A percentile compares a stretch with the other conserved stretches of the same genome.
phyloP scores from a whole-genome alignment of 1,140 invertebrate genomes.

The Apocrypta bakeri region DNA sequence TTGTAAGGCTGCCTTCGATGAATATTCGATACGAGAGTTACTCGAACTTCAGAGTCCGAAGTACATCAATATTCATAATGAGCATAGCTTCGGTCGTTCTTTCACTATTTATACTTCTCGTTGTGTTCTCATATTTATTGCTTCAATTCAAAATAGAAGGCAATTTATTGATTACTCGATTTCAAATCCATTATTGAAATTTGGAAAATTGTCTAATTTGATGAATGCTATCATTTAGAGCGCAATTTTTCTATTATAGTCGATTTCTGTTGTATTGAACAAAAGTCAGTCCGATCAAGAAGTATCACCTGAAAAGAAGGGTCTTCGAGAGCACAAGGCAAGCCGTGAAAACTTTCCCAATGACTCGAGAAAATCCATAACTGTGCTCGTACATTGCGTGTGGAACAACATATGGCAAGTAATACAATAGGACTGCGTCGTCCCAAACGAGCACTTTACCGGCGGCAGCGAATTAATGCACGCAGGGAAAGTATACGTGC shows the following conservation, averaged over 20 bases:
- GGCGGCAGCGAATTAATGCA: not conserved
- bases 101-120: not conserved
- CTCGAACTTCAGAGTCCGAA: not conserved
- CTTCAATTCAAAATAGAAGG: not conserved
- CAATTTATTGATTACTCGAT: too few relatives aligned
- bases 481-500: not conserved
- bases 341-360: not conserved
- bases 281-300: not conserved
- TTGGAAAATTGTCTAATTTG: too few relatives aligned
- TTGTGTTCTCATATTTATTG: not conserved
- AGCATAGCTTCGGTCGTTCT: not conserved
- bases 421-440: not conserved
- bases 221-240: too few relatives aligned
- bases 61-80: not conserved
- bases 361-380: not conserved
- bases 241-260: too few relatives aligned
- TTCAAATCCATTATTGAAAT: too few relatives aligned
- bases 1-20: not conserved
- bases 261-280: too few relatives aligned
- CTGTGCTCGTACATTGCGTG: not conserved
- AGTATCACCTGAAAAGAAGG: not conserved
- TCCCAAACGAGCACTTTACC: not conserved
- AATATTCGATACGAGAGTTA: slow-evolving; percentile 20
- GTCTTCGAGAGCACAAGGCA: not conserved
- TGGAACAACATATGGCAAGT: not conserved